These are phyloP conservation scores for Sebastes ruberrimus DNA, from an alignment of 2,797 vertebrate genomes.

Conservation along the genomic window DNA sequence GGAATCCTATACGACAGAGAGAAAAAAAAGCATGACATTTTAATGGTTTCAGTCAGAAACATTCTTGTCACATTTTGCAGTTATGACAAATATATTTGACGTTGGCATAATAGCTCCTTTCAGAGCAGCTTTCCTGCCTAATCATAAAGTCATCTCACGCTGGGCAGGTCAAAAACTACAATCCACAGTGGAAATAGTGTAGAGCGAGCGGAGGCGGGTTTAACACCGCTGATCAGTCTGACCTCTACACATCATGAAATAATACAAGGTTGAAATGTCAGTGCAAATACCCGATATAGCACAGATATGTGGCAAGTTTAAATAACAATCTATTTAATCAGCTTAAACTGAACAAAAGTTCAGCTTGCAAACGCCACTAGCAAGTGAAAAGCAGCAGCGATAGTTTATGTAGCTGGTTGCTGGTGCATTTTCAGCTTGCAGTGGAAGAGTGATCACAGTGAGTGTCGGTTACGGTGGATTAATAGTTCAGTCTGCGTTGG, in stretches of 20 bases:
- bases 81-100: constrained; percentile 17
- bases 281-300: neutral
- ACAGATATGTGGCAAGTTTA: neutral
- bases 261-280: neutral
- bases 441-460: neutral
- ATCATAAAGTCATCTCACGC: constrained; percentile 13
- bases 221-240: neutral
- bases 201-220: neutral
- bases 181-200: neutral
- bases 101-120: constrained; percentile 1
- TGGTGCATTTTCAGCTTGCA: neutral
- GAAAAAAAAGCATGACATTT: neutral
- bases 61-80: neutral
- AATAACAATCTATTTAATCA: neutral
- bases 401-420: neutral
- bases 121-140: neutral
- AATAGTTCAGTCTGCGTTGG: neutral
- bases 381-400: neutral
- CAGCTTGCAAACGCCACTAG: neutral
- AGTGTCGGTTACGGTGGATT: neutral
- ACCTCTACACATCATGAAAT: neutral
- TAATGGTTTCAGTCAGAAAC: constrained; percentile 9
- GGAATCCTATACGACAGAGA: neutral
- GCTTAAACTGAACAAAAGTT: neutral
- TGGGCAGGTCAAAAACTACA: constrained; percentile 5